These are phyloP conservation scores for Micoletzkya japonica DNA, from an alignment of 2,888 invertebrate genomes.

Conservation along the genomic window DNA sequence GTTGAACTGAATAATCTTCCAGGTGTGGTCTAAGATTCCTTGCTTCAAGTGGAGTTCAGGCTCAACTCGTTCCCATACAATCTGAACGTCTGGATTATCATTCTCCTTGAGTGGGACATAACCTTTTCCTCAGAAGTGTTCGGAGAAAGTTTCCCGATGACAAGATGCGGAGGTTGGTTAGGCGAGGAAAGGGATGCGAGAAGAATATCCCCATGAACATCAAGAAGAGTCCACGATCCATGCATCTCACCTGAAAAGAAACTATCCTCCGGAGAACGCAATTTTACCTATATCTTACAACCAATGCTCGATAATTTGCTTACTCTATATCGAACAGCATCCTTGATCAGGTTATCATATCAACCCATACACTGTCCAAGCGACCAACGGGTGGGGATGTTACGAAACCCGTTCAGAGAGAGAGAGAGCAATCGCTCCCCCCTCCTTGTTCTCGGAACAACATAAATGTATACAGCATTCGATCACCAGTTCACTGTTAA, in stretches of 20 bases:
- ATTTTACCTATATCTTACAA: too few relatives aligned
- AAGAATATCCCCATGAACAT: conserved; percentile 45
- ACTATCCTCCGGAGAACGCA: neutral
- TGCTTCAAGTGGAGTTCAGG: conserved; percentile 34
- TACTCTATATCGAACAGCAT: too few relatives aligned
- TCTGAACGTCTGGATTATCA: conserved; percentile 29
- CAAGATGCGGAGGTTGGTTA: conserved; percentile 47
- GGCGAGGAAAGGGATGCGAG: conserved; percentile 52
- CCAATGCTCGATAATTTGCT: too few relatives aligned
- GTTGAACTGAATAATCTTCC: conserved; percentile 43
- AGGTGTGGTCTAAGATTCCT: conserved; percentile 38
- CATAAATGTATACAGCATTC: too few relatives aligned
- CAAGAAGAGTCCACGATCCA: conserved; percentile 53
- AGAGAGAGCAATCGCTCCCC: too few relatives aligned
- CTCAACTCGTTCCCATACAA: conserved; percentile 44
- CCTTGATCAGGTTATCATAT: too few relatives aligned
- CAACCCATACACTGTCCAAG: too few relatives aligned
- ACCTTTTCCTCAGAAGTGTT: neutral
- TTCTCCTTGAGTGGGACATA: neutral
- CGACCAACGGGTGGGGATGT: too few relatives aligned
- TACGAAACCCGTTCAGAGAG: too few relatives aligned
- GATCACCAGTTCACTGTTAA: too few relatives aligned
- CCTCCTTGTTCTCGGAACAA: too few relatives aligned
- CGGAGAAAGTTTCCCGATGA: conserved; percentile 41
- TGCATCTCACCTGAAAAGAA: conserved; percentile 30